Conservation (phyloP, 2,888 invertebrate genomes). For the Hypolimnas misippus region DNA sequence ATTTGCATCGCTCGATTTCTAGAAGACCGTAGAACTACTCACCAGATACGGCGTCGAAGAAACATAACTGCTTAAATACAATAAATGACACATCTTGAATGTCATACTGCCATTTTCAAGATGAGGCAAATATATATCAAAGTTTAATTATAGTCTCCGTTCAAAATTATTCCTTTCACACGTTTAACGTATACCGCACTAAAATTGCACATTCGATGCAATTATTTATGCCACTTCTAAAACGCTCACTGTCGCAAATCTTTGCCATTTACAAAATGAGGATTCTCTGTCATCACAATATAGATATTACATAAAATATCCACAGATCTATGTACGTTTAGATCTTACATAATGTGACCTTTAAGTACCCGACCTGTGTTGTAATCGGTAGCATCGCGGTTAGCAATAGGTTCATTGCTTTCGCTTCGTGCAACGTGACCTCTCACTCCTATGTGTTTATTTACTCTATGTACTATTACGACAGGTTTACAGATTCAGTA, state of each 20-base stretch:
- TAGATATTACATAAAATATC: constrained; percentile 45
- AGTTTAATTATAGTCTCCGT: not conserved
- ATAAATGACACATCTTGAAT: not conserved
- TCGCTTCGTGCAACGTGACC: constrained; percentile 43
- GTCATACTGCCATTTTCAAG: not conserved
- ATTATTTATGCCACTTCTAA: constrained; percentile 4
- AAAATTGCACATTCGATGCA: not conserved
- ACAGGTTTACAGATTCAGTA: constrained; percentile 30
- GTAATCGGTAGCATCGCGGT: constrained; percentile 45
- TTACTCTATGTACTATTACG: constrained; percentile 38
- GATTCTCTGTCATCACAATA: constrained; percentile 32
- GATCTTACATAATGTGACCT: constrained; percentile 48
- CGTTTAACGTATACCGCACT: not conserved
- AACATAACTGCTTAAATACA: not conserved
- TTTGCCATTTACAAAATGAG: constrained; percentile 35
- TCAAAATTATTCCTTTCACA: constrained; percentile 1
- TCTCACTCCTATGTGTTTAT: constrained; percentile 41
- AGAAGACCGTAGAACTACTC: not conserved
- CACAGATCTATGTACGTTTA: constrained; percentile 41
- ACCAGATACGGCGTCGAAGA: not conserved
- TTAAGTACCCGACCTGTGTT: constrained; percentile 42
- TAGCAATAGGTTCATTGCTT: constrained; percentile 44
- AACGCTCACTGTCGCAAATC: constrained; percentile 12
- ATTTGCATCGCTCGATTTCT: not conserved
- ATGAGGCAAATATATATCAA: not conserved